Conservation (phyloP, 2,888 invertebrate genomes). For the Tenthredo livida region DNA sequence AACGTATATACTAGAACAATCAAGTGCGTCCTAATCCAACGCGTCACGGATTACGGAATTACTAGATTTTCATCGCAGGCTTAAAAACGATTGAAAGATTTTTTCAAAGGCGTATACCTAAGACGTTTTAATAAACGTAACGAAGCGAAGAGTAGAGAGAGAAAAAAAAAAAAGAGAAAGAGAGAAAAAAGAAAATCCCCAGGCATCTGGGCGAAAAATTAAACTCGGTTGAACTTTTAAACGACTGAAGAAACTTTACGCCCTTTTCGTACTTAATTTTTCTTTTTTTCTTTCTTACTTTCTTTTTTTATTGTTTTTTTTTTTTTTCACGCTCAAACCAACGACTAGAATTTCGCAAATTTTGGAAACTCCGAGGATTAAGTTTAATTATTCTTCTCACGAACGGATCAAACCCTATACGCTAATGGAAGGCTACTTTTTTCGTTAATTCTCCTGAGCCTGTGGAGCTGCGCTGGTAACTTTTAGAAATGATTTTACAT, state of each 20-base stretch:
- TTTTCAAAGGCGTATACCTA: background rate
- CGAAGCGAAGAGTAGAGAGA: background rate
- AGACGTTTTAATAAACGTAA: constrained; percentile 30
- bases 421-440: background rate
- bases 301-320: background rate
- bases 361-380: background rate
- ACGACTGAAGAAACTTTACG: background rate
- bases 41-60: background rate
- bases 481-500: background rate
- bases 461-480: background rate
- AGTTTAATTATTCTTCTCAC: constrained; percentile 1
- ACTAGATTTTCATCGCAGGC: background rate
- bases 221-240: background rate
- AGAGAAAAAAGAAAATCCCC: background rate
- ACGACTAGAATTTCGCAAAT: background rate
- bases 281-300: background rate
- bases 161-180: background rate
- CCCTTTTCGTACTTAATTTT: background rate
- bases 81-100: background rate
- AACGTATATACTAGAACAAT: background rate
- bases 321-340: background rate
- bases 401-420: background rate
- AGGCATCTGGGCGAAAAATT: background rate
- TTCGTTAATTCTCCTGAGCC: background rate
- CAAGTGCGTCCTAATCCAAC: constrained; percentile 2